Percentiles rank a stretch among this genome's conserved stretches.
These are phyloP conservation scores for Shargacucullia verbasci DNA, from an alignment of 2,888 invertebrate genomes.

Conservation along the genomic window DNA sequence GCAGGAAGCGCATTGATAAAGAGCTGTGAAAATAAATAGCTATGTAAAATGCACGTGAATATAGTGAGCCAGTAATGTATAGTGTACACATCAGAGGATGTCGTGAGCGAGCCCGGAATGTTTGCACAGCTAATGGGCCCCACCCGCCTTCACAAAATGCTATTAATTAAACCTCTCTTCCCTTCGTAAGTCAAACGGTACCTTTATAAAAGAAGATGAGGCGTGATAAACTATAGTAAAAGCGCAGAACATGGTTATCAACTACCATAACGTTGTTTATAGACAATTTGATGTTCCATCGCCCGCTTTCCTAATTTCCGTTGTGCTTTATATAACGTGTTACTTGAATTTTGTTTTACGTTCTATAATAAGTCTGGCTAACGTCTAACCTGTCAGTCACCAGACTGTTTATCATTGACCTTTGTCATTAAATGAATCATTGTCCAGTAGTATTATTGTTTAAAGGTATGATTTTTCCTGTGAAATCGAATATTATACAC, in stretches of 20 bases:
- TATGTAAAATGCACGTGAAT: constrained; percentile 20
- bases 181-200: constrained; percentile 41
- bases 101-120: constrained; percentile 70
- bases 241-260: constrained; percentile 30
- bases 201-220: constrained; percentile 41
- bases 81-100: constrained; percentile 53
- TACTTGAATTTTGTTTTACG: not conserved
- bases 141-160: constrained; percentile 70
- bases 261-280: constrained; percentile 23
- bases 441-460: constrained; percentile 20
- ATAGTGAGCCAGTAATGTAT: constrained; percentile 41
- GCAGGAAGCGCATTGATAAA: constrained; percentile 34
- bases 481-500: not conserved
- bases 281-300: constrained; percentile 26
- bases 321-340: constrained; percentile 10
- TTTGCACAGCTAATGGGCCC: constrained; percentile 83
- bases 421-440: constrained; percentile 44
- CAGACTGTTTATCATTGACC: constrained; percentile 47
- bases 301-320: constrained; percentile 39
- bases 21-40: constrained; percentile 19
- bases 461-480: not conserved
- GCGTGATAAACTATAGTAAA: constrained; percentile 48
- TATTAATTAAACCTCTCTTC: constrained; percentile 71
- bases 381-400: constrained; percentile 29
- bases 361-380: constrained; percentile 9